Evolutionary conservation across 2,888 invertebrate species (phyloP).

Genomic region (Sicus ferrugineus): DNA sequence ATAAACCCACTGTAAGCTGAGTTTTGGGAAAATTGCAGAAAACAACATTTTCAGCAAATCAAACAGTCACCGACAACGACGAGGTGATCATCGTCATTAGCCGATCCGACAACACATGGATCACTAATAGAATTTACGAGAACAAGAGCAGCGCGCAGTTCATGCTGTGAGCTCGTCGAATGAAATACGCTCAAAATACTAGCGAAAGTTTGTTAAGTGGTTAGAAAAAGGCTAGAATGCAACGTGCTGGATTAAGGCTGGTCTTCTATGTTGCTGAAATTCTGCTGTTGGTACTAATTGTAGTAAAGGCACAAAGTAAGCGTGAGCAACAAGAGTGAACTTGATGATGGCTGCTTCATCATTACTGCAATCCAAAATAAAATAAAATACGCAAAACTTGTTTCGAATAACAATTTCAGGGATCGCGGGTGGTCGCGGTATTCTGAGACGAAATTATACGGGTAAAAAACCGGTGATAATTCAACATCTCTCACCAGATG

Average conservation of each 20-base stretch:
- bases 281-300: slow-evolving; percentile 34
- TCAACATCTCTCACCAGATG: slow-evolving; percentile 85
- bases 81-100: neutral
- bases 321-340: slow-evolving; percentile 13
- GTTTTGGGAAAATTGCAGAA: neutral
- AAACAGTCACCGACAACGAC: neutral
- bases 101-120: neutral
- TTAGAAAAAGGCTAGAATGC: slow-evolving; percentile 23
- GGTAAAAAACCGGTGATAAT: slow-evolving; percentile 63
- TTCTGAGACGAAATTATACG: slow-evolving; percentile 61
- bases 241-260: slow-evolving; percentile 16
- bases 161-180: slow-evolving; percentile 16
- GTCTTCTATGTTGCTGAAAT: slow-evolving; percentile 31
- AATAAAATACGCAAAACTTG: too few relatives aligned
- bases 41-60: neutral
- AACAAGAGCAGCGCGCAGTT: neutral
- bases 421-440: slow-evolving; percentile 60
- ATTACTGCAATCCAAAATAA: too few relatives aligned
- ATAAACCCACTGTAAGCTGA: neutral
- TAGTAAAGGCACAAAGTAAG: slow-evolving; percentile 43
- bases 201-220: neutral
- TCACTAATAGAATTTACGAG: neutral
- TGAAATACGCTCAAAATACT: neutral
- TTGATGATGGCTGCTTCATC: too few relatives aligned
- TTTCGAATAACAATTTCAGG: slow-evolving; percentile 47